Conservation (phyloP, 2,113 vertebrate genomes). For the Empidonax traillii region DNA sequence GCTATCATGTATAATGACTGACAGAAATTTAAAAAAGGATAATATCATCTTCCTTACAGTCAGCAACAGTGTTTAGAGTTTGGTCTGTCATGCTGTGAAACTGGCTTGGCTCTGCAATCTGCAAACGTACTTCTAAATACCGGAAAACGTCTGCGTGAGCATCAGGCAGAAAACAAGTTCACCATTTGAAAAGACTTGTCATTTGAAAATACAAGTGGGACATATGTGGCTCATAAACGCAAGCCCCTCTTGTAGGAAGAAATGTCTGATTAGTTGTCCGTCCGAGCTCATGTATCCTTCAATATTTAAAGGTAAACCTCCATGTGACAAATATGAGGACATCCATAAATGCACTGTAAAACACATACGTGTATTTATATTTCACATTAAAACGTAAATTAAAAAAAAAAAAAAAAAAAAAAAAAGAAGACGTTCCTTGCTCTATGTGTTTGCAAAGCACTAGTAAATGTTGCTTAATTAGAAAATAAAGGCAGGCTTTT, state of each 20-base stretch:
- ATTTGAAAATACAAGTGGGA: not conserved
- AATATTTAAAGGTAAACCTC: not conserved
- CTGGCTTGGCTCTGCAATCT: not conserved
- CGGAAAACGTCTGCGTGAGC: not conserved
- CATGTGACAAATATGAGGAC: not conserved
- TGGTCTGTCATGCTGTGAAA: slow-evolving; percentile 9
- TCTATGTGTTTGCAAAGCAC: fast-evolving
- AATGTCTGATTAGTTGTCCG: not conserved
- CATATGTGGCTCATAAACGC: not conserved
- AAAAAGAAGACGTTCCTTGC: not conserved
- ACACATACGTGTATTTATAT: not conserved
- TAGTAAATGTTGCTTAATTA: not conserved
- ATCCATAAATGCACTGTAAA: not conserved
- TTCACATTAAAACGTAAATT: not conserved
- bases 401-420: not conserved
- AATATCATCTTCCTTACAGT: not conserved
- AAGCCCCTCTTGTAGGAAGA: not conserved
- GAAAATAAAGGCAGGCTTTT: not conserved
- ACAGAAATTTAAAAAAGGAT: not conserved
- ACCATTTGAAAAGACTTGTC: not conserved
- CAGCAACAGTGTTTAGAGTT: slow-evolving; percentile 6
- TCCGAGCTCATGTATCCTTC: not conserved
- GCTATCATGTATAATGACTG: not conserved
- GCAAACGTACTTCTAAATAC: not conserved
- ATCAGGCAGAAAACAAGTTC: not conserved